Percentiles rank a stretch among this genome's conserved stretches.
Evolutionary conservation across 2,113 vertebrate genomes (phyloP).

Genomic region (Istiophorus platypterus): DNA sequence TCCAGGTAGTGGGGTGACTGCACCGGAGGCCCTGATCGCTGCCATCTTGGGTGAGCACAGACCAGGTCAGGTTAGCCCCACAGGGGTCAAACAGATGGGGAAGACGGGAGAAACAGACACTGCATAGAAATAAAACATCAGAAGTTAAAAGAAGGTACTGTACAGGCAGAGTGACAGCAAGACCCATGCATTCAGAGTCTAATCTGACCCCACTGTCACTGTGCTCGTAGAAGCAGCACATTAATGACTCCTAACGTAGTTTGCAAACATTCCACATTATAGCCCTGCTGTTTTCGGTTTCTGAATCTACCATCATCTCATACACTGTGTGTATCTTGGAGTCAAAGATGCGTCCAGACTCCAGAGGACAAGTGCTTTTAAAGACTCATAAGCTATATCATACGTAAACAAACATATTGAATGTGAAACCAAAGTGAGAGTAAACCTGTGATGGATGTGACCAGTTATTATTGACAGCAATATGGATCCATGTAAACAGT

Average conservation of each 20-base stretch:
- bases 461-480: slow-evolving; percentile 23
- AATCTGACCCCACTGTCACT: slow-evolving; percentile 57
- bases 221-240: slow-evolving; percentile 60
- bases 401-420: slow-evolving; percentile 55
- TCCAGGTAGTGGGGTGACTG: slow-evolving; percentile 70
- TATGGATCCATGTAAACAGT: slow-evolving; percentile 49
- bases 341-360: slow-evolving; percentile 50
- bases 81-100: slow-evolving; percentile 61
- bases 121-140: slow-evolving; percentile 40
- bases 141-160: slow-evolving; percentile 23
- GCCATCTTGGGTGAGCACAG: slow-evolving; percentile 83
- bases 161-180: slow-evolving; percentile 1
- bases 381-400: slow-evolving; percentile 60
- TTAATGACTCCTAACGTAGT: slow-evolving; percentile 58
- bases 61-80: slow-evolving; percentile 71
- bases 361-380: slow-evolving; percentile 69
- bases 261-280: slow-evolving; percentile 68
- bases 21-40: slow-evolving; percentile 81
- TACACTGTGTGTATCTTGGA: slow-evolving; percentile 62
- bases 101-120: slow-evolving; percentile 61
- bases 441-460: slow-evolving; percentile 32
- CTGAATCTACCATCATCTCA: slow-evolving; percentile 55
- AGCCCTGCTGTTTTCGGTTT: slow-evolving; percentile 55
- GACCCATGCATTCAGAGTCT: slow-evolving; percentile 34
- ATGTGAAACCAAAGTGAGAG: slow-evolving; percentile 65